Evolutionary conservation across 64 coral and sea anemone genomes (phyloP).

Genomic region (Acropora tenuis): DNA sequence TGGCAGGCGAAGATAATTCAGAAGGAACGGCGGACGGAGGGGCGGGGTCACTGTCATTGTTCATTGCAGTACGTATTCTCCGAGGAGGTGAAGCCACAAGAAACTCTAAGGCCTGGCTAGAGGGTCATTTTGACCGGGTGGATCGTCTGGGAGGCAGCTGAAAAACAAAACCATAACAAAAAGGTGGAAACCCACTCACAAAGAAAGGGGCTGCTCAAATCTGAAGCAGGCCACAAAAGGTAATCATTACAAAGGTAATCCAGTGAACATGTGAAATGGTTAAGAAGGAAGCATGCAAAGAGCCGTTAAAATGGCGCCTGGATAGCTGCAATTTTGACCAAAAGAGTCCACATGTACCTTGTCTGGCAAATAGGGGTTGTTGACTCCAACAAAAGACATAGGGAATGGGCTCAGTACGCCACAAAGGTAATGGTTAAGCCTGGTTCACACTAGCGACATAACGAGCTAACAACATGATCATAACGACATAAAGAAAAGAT

Average conservation of each 20-base stretch:
- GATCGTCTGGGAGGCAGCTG: not conserved
- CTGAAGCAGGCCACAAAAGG: too few species aligned
- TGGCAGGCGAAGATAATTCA: not conserved
- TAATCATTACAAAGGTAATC: not conserved
- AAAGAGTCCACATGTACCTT: not conserved
- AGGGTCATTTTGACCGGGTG: not conserved
- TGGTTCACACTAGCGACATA: too few species aligned
- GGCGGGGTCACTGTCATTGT: not conserved
- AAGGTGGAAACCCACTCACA: not conserved
- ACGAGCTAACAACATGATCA: too few species aligned
- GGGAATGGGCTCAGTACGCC: not conserved
- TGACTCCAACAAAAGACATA: not conserved
- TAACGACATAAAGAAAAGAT: too few species aligned
- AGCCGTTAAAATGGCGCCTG: not conserved
- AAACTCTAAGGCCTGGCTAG: not conserved
- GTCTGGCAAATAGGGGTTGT: not conserved
- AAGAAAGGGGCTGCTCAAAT: not conserved
- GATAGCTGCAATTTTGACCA: slow-evolving; percentile 1
- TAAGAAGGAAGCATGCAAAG: not conserved
- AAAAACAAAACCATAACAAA: not conserved
- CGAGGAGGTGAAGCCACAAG: not conserved
- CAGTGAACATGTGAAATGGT: not conserved
- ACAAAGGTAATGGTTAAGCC: not conserved
- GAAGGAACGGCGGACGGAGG: not conserved
- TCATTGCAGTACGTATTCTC: not conserved